These are phyloP conservation scores for Amblyopsis hoosieri DNA, from an alignment of 2,797 vertebrate species.

Conservation along the genomic window DNA sequence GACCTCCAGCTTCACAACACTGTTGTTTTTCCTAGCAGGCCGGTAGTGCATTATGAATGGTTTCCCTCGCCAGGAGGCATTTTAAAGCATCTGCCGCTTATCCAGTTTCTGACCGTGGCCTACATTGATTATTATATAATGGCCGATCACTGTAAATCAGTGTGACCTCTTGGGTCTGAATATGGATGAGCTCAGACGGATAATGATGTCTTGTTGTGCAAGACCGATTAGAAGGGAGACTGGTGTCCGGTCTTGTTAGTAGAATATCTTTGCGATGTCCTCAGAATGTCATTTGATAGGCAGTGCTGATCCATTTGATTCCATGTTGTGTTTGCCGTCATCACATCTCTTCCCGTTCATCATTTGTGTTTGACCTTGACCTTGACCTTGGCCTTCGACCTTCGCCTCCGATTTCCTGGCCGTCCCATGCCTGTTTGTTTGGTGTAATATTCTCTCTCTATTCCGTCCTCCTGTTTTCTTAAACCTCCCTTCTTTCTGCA, in stretches of 20 bases:
- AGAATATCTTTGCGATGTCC: background rate
- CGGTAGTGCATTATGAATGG: background rate
- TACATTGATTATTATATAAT: constrained; percentile 10
- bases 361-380: background rate
- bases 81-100: background rate
- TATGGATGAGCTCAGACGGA: constrained; percentile 7
- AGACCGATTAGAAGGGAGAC: background rate
- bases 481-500: background rate
- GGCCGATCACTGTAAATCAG: constrained; percentile 6
- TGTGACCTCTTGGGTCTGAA: constrained; percentile 5
- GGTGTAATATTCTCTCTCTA: background rate
- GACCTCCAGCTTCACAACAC: background rate
- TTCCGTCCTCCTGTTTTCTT: background rate
- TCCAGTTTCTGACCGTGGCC: background rate
- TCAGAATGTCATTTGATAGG: constrained; percentile 3
- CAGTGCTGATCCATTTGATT: background rate
- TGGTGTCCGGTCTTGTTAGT: background rate
- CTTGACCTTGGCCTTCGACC: background rate
- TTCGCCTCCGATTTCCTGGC: background rate
- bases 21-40: background rate
- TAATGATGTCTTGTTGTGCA: background rate
- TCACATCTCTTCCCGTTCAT: background rate
- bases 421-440: background rate
- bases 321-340: background rate
- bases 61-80: constrained; percentile 3